Base-by-base conservation (phyloP, 1,140 invertebrate species). In the Adelges cooleyi region DNA sequence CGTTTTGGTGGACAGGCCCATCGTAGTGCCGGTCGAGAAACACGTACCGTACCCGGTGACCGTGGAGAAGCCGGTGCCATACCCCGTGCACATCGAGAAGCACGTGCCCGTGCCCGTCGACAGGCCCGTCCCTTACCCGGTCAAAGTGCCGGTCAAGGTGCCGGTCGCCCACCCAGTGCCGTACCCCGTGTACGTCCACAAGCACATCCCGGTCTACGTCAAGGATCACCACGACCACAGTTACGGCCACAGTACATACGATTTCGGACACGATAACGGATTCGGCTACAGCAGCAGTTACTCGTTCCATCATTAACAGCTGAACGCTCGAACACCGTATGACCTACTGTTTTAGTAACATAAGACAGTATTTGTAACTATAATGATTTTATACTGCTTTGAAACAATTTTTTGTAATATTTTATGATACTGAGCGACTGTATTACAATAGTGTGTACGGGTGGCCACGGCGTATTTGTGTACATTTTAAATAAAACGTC, bases 181-280 rank as follows among this genome's bases (percentile, higher is more conserved):
- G 11, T 67, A 69, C 8, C 70, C 70, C 0, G 69, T 68, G 38
- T 65, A 68, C 13, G 68, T 71, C 0, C 66, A 69, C 25, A 70
- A 71, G 23, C 66, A 68, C 15, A 62, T 71, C 13, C 70, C 70
- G 0, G 42, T 69, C 68, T 77, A 80, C 56, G 82, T 85, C 29
- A 81, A 84, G 71, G 83, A 79, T 68, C 82, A 77, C 33, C 79
- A 83, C 6, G 74, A 77, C 67, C 71, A 72, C 46, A 79, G 82
- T 10, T 80, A 81, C 67, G 56, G 56, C 9, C 44, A 62, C 40
- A 25, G 56, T 48, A 62, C 17, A 13, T 48, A 20, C 17, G 56
- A 62, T 15, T 62, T 62, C 18, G 56, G 42, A 20, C 56, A 62
- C 25, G 56, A 62, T 20, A 22, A 46, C 25, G 56, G 56, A 15